phyloP scores from a whole-genome alignment of 2,113 vertebrate species.

The Corvus cornix region DNA sequence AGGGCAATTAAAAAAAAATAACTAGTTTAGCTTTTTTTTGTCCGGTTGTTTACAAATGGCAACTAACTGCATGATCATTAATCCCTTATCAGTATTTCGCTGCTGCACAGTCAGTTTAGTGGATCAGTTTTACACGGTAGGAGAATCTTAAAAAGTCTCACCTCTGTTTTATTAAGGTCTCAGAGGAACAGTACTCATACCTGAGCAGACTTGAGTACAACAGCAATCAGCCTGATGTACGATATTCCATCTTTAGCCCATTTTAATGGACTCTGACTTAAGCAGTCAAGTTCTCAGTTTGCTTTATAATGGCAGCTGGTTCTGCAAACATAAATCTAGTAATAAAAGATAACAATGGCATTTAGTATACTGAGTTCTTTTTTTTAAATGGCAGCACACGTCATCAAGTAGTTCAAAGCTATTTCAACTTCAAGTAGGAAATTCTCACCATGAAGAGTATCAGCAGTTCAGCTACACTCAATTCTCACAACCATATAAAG shows the following conservation, averaged over 20 bases:
- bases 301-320: neutral
- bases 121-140: neutral
- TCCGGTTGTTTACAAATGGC: neutral
- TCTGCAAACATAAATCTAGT: neutral
- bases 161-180: neutral
- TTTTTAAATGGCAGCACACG: neutral
- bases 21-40: neutral
- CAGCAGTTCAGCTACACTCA: neutral
- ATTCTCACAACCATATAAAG: neutral
- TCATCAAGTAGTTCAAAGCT: neutral
- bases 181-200: neutral
- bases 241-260: neutral
- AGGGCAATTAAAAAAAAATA: neutral
- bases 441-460: neutral
- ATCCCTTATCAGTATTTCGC: neutral
- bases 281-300: neutral
- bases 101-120: neutral
- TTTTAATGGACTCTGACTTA: neutral
- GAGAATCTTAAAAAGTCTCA: neutral
- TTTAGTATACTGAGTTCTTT: neutral
- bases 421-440: neutral
- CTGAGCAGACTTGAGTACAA: neutral
- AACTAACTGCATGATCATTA: neutral
- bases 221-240: neutral
- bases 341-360: conserved; percentile 11